These are phyloP conservation scores for Chlorodrepanis virens DNA, from an alignment of 2,113 vertebrate species.

Conservation along the genomic window DNA sequence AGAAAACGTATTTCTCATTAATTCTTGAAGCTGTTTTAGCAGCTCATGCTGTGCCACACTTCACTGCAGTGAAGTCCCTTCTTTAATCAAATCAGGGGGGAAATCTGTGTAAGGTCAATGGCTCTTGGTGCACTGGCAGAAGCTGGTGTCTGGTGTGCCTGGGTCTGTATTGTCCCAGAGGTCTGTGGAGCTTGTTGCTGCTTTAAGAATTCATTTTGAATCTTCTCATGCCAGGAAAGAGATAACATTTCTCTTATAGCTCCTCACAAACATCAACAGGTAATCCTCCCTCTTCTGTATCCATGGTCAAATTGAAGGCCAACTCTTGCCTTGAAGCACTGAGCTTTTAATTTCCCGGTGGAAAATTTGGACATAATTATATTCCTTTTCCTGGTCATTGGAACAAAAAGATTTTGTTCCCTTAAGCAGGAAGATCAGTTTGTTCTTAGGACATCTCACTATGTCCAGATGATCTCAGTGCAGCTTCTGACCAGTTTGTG, in stretches of 20 bases:
- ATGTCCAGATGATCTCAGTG: neutral
- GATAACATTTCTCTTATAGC: neutral
- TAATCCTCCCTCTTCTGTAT: neutral
- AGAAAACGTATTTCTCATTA: conserved; percentile 1
- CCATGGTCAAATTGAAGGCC: neutral
- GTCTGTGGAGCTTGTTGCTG: neutral
- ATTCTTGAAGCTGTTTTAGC: neutral
- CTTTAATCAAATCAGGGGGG: neutral
- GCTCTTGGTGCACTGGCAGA: neutral
- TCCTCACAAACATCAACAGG: neutral
- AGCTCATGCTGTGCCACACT: neutral
- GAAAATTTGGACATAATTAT: neutral
- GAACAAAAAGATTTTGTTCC: neutral
- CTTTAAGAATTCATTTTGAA: neutral
- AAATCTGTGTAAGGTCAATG: neutral
- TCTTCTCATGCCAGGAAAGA: neutral
- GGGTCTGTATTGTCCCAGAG: neutral
- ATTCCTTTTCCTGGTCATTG: neutral
- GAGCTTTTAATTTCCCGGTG: neutral
- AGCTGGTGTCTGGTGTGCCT: neutral
- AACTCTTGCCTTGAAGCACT: neutral
- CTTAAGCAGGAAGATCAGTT: neutral
- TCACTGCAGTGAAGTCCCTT: neutral
- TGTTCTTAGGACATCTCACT: neutral
- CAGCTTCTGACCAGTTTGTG: neutral